These are phyloP conservation scores for Muschampia plurimacula DNA, from an alignment of 2,888 invertebrate genomes.

Conservation along the genomic window DNA sequence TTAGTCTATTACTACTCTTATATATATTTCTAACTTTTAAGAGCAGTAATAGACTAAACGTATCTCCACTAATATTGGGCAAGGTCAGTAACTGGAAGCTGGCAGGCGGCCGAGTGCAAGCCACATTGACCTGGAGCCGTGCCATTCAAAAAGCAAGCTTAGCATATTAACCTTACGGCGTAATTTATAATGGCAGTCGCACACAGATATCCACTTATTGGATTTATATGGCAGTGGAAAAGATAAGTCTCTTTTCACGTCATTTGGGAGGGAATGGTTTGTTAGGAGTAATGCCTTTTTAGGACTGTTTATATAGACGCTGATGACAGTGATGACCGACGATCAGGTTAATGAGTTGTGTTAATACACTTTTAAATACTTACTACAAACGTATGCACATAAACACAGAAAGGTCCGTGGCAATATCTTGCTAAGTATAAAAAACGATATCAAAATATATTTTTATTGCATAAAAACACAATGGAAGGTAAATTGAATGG, in stretches of 20 bases:
- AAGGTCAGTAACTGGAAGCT: constrained; percentile 53
- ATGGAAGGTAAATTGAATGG: background rate
- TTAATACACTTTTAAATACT: no score
- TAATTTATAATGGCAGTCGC: constrained; percentile 43
- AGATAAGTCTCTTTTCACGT: constrained; percentile 41
- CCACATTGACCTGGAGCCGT: constrained; percentile 43
- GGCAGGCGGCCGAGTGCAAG: constrained; percentile 48
- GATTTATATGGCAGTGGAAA: constrained; percentile 30
- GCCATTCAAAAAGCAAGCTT: constrained; percentile 45
- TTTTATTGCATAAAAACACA: background rate
- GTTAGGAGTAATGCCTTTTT: constrained; percentile 26
- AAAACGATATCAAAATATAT: background rate
- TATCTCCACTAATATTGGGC: constrained; percentile 45
- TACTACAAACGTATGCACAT: no score
- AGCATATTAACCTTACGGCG: constrained; percentile 43
- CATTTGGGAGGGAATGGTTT: constrained; percentile 39
- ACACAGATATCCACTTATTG: constrained; percentile 27
- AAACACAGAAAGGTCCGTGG: no score
- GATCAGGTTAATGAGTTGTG: background rate
- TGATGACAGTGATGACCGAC: background rate
- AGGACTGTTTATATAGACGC: background rate
- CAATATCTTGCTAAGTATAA: no score
- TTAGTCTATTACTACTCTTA: no score
- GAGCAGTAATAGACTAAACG: background rate
- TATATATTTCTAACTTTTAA: no score